These are phyloP conservation scores for Onthophagus taurus DNA, from an alignment of 1,140 invertebrate genomes.

Conservation along the genomic window DNA sequence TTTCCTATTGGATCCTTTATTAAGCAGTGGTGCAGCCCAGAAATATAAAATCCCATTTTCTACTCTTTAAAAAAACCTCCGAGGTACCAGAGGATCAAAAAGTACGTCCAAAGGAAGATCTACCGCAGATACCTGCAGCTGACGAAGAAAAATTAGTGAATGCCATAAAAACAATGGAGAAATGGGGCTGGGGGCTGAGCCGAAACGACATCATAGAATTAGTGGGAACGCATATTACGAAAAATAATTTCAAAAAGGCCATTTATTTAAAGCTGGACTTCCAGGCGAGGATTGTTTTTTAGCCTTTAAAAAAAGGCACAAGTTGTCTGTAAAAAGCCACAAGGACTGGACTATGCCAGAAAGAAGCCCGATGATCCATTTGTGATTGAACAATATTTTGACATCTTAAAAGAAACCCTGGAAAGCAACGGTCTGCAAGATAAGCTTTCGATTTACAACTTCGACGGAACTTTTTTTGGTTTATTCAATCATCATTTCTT, in stretches of 20 bases:
- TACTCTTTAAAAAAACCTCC: slow-evolving; percentile 3
- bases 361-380: slow-evolving; percentile 2
- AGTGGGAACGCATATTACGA: background rate
- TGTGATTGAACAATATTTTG: slow-evolving; percentile 7
- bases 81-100: slow-evolving; percentile 7
- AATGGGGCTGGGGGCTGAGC: slow-evolving; percentile 4
- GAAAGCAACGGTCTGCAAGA: slow-evolving; percentile 1
- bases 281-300: background rate
- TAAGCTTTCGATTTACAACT: slow-evolving; percentile 10
- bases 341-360: slow-evolving; percentile 1
- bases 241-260: background rate
- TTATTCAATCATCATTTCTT: no score
- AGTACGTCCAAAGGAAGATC: slow-evolving; percentile 2
- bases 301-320: slow-evolving; percentile 3
- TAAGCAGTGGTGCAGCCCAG: no score
- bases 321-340: slow-evolving; percentile 3
- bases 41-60: slow-evolving; percentile 7
- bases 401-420: slow-evolving; percentile 1
- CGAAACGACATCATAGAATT: slow-evolving; percentile 5
- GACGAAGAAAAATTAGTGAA: slow-evolving; percentile 10
- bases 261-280: background rate
- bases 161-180: slow-evolving; percentile 7
- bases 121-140: slow-evolving; percentile 11
- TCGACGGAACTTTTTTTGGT: slow-evolving; percentile 13
- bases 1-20: no score